Evolutionary conservation across 2,113 vertebrate genomes (phyloP).

Genomic region (Ochotona curzoniae): DNA sequence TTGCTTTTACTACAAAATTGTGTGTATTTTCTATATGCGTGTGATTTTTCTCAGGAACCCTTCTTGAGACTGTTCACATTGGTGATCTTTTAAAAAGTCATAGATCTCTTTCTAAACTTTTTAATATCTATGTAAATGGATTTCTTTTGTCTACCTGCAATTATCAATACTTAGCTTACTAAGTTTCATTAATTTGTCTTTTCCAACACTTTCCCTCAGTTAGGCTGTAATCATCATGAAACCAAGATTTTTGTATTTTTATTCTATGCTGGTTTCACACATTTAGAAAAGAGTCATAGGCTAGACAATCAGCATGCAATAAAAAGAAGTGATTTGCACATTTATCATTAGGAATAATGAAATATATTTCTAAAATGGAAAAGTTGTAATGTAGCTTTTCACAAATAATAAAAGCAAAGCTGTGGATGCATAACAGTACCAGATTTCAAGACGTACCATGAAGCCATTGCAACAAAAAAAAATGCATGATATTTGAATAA

Average conservation of each 20-base stretch:
- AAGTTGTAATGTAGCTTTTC: neutral
- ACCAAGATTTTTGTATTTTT: neutral
- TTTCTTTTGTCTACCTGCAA: neutral
- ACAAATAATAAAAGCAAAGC: no score
- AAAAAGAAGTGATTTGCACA: neutral
- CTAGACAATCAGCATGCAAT: neutral
- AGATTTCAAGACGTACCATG: no score
- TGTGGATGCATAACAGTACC: no score
- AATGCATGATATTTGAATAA: no score
- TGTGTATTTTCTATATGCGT: neutral
- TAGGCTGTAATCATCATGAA: neutral
- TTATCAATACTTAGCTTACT: neutral
- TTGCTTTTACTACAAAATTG: neutral
- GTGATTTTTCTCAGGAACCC: neutral
- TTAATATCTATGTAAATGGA: neutral
- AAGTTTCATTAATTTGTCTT: constrained; percentile 1
- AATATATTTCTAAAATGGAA: neutral
- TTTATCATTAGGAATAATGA: neutral
- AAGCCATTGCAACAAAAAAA: no score
- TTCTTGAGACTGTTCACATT: neutral
- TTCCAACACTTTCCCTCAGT: neutral
- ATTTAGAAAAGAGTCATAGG: neutral
- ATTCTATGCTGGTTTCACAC: neutral
- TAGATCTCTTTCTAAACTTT: neutral
- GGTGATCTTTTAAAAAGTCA: neutral